These are phyloP conservation scores for Frankliniella fusca DNA, from an alignment of 2,888 invertebrate genomes.

Conservation along the genomic window DNA sequence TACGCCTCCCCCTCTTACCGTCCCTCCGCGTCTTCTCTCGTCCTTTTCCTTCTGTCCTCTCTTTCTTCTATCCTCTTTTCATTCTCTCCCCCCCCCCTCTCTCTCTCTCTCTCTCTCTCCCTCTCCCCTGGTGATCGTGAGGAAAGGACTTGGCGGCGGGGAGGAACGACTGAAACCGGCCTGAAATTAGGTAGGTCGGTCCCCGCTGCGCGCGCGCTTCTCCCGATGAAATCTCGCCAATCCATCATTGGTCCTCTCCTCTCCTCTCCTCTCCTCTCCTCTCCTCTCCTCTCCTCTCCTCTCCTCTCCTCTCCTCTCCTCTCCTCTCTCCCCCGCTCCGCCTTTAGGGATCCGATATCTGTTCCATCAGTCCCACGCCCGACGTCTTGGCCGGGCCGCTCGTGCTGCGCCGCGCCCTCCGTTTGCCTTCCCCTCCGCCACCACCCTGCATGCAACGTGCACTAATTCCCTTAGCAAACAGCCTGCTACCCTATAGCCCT, in stretches of 20 bases:
- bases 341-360: conserved; percentile 1
- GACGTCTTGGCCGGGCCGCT: not conserved
- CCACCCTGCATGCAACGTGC: not conserved
- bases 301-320: not conserved
- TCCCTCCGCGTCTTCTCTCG: too few relatives aligned
- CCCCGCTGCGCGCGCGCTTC: not conserved
- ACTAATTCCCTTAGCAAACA: conserved; percentile 17
- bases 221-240: conserved; percentile 16
- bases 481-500: not conserved
- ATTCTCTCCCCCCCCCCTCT: too few relatives aligned
- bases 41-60: too few relatives aligned
- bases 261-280: not conserved
- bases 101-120: too few relatives aligned
- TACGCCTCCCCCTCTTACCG: too few relatives aligned
- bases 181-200: not conserved
- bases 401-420: not conserved
- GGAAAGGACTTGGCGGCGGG: too few relatives aligned
- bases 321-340: not conserved
- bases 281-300: too few relatives aligned
- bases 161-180: too few relatives aligned
- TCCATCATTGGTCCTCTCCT: not conserved
- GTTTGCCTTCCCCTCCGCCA: not conserved
- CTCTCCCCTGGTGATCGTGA: too few relatives aligned
- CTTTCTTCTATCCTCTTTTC: too few relatives aligned
- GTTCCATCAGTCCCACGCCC: conserved; percentile 9